phyloP scores from a whole-genome alignment of 2,797 vertebrate genomes.

The Schizopygopsis malacanthus region DNA sequence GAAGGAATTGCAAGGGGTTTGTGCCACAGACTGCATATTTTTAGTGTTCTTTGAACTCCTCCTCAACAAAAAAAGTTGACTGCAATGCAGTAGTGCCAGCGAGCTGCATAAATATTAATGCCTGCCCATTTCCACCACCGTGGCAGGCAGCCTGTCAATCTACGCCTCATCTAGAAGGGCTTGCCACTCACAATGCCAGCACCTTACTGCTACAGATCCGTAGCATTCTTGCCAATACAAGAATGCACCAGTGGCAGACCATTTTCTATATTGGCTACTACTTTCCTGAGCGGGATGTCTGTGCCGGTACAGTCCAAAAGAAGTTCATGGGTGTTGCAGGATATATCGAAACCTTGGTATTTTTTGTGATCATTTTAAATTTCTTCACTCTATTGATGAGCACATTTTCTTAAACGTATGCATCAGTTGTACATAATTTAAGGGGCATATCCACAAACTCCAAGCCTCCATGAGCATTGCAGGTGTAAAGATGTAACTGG shows the following conservation, averaged over 20 bases:
- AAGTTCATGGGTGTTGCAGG: no score
- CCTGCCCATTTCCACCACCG: slow-evolving; percentile 70
- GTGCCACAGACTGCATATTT: slow-evolving; percentile 27
- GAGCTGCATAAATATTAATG: slow-evolving; percentile 81
- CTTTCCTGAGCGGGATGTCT: background rate
- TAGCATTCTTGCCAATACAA: background rate
- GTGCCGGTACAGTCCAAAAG: slow-evolving; percentile 4
- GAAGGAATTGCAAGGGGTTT: background rate
- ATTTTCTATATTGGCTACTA: background rate
- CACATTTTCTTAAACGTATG: background rate
- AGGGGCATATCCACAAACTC: background rate
- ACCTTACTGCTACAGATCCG: slow-evolving; percentile 55
- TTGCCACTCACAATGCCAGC: slow-evolving; percentile 51
- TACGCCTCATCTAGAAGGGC: slow-evolving; percentile 61
- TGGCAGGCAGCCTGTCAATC: slow-evolving; percentile 76
- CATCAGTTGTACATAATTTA: background rate
- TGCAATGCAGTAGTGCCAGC: slow-evolving; percentile 80
- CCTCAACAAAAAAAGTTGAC: slow-evolving; percentile 73
- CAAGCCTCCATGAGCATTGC: background rate
- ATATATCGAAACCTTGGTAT: background rate
- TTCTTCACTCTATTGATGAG: background rate
- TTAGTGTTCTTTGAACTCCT: slow-evolving; percentile 44
- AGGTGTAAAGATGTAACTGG: slow-evolving; percentile 29
- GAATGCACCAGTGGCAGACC: background rate
- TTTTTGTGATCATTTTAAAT: background rate